Percentiles rank a stretch among this genome's conserved stretches.
These are phyloP conservation scores for Dendrophyllia cribrosa DNA, from an alignment of 64 coral and sea anemone species.

Conservation along the genomic window DNA sequence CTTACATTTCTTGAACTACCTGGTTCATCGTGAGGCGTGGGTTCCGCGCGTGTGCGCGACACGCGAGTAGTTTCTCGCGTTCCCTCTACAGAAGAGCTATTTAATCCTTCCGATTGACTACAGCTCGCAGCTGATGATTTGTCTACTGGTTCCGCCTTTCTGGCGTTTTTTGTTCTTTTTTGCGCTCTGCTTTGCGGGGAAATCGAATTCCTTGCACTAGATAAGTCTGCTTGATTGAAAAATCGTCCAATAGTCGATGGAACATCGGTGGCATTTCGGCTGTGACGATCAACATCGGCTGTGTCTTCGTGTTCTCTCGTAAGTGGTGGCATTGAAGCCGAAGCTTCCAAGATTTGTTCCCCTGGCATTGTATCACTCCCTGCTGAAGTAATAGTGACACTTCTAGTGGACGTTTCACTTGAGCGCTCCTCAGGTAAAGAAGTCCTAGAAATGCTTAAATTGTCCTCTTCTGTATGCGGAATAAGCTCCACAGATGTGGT, in stretches of 20 bases:
- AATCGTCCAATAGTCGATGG: background rate
- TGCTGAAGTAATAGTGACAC: background rate
- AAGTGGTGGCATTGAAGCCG: background rate
- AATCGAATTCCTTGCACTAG: background rate
- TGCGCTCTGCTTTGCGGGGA: background rate
- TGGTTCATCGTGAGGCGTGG: conserved; percentile 4
- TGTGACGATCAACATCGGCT: background rate
- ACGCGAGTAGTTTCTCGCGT: background rate
- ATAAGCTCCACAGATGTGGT: conserved; percentile 39
- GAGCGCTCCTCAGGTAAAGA: background rate
- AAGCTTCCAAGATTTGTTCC: background rate
- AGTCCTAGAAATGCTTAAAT: background rate
- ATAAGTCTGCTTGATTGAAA: background rate
- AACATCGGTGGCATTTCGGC: conserved; percentile 3
- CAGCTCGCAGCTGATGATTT: background rate
- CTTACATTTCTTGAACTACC: background rate
- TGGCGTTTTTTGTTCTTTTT: conserved; percentile 36
- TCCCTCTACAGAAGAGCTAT: background rate
- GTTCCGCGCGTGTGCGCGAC: conserved; percentile 36
- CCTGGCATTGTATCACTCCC: background rate
- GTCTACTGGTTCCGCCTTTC: conserved; percentile 13
- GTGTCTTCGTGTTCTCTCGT: conserved; percentile 3
- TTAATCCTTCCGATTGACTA: background rate
- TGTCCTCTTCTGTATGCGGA: conserved; percentile 11
- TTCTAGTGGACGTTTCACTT: background rate